Conservation (phyloP, 2,797 vertebrate species). For the Coccyzus lansbergi region DNA sequence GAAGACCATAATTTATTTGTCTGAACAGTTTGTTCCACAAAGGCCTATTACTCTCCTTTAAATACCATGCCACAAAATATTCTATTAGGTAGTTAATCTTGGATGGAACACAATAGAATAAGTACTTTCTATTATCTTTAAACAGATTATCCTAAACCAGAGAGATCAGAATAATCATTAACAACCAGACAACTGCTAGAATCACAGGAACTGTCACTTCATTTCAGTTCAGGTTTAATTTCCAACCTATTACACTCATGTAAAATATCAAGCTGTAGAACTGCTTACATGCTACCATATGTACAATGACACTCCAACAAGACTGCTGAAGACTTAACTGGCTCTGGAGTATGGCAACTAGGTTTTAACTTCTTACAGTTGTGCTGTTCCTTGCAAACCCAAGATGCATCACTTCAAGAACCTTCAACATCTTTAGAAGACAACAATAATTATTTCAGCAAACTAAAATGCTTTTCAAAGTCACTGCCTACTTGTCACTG, state of each 20-base stretch:
- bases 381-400: not conserved
- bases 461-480: not conserved
- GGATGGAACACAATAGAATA: not conserved
- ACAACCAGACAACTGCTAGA: not conserved
- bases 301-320: not conserved
- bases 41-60: not conserved
- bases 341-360: not conserved
- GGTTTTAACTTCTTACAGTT: not conserved
- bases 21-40: not conserved
- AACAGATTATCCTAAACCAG: not conserved
- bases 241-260: not conserved
- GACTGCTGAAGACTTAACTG: not conserved
- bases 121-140: not conserved
- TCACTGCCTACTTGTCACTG: not conserved
- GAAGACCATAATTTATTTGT: not conserved
- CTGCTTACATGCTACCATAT: rapidly evolving
- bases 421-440: not conserved
- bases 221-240: not conserved
- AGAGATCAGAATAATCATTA: not conserved
- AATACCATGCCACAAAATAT: not conserved
- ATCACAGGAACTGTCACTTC: not conserved
- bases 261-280: not conserved
- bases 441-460: not conserved
- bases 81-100: not conserved
- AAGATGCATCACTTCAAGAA: not conserved